Conservation (phyloP, 1,140 invertebrate species). For the Aphidius gifuensis region DNA sequence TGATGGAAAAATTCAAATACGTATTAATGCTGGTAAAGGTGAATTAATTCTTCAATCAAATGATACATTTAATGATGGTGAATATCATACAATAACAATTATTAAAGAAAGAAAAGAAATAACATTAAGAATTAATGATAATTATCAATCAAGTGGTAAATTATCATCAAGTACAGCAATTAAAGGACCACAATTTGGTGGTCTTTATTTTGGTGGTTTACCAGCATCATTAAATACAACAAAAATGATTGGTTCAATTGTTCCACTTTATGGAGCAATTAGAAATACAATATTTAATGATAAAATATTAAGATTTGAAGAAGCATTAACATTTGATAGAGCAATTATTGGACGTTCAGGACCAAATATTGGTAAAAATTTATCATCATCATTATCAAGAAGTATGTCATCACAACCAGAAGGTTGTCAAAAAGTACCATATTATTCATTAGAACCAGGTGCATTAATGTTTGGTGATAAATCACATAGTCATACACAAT, state of each 20-base stretch:
- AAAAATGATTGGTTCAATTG: conserved; percentile 56
- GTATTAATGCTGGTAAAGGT: conserved; percentile 68
- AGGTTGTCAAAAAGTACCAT: conserved; percentile 63
- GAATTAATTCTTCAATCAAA: conserved; percentile 62
- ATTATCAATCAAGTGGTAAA: conserved; percentile 53
- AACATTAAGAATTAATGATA: conserved; percentile 65
- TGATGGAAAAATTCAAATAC: conserved; percentile 64
- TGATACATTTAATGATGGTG: conserved; percentile 63
- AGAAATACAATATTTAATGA: conserved; percentile 79
- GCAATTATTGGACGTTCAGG: conserved; percentile 70
- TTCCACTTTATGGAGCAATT: conserved; percentile 68
- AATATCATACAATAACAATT: conserved; percentile 61
- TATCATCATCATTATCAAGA: conserved; percentile 43
- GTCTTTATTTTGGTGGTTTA: conserved; percentile 66
- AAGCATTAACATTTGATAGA: conserved; percentile 64
- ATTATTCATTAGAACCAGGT: conserved; percentile 73
- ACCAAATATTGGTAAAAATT: conserved; percentile 58
- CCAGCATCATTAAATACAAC: conserved; percentile 56
- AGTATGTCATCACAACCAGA: conserved; percentile 51
- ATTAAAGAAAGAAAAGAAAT: conserved; percentile 57
- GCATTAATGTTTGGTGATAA: conserved; percentile 85
- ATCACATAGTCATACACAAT: conserved; percentile 70
- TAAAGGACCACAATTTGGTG: conserved; percentile 54
- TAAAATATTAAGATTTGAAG: conserved; percentile 64
- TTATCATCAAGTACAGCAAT: conserved; percentile 55